Percentiles rank a stretch among this genome's conserved stretches.
These are phyloP conservation scores for Xyliphius kryptos DNA, from an alignment of 2,113 vertebrate genomes.

Conservation along the genomic window DNA sequence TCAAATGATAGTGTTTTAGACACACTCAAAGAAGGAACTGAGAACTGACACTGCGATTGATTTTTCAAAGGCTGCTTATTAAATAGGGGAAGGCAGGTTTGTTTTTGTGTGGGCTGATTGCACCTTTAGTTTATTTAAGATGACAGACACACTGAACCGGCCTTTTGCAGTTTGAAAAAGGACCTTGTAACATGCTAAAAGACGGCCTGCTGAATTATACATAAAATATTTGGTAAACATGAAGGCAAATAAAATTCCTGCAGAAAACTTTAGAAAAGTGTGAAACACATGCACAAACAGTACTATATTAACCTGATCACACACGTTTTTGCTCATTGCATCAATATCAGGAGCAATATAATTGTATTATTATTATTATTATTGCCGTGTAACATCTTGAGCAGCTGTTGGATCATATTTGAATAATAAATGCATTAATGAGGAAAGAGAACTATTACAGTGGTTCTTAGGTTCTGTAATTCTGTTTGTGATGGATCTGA, in stretches of 20 bases:
- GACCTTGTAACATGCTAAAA: slow-evolving; percentile 27
- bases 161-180: slow-evolving; percentile 25
- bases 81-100: slow-evolving; percentile 31
- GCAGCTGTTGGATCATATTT: no score
- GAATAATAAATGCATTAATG: no score
- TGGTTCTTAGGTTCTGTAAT: no score
- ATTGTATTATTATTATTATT: no score
- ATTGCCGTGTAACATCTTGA: no score
- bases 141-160: slow-evolving; percentile 16
- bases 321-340: no score
- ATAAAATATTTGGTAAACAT: slow-evolving; percentile 25
- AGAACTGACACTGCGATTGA: slow-evolving; percentile 30
- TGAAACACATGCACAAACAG: no score
- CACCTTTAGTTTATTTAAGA: slow-evolving; percentile 30
- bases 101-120: slow-evolving; percentile 28
- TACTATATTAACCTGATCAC: no score
- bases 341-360: no score
- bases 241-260: slow-evolving; percentile 5
- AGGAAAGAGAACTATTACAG: no score
- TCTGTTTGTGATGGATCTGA: no score
- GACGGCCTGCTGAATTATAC: slow-evolving; percentile 1
- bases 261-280: not conserved
- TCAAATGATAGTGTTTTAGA: slow-evolving; percentile 69
- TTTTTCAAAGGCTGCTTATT: slow-evolving; percentile 46
- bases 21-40: slow-evolving; percentile 24